Evolutionary conservation across 2,797 vertebrate species (phyloP).

Genomic region (Lycodopsis pacificus): DNA sequence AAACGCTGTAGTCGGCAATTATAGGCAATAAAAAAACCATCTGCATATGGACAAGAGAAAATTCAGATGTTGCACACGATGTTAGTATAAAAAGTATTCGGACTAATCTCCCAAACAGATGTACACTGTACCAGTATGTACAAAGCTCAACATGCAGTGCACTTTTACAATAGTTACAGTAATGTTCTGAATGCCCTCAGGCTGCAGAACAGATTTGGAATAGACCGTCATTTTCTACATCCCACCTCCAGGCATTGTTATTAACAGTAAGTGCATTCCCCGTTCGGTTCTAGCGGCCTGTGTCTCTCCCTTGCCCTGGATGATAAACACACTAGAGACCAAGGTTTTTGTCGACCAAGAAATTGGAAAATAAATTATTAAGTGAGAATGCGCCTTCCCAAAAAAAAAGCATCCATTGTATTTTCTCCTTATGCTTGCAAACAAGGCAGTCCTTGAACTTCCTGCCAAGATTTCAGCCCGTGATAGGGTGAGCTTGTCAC

Average conservation of each 20-base stretch:
- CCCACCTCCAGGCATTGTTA: conserved; percentile 58
- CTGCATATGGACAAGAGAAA: not conserved
- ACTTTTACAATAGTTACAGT: conserved; percentile 39
- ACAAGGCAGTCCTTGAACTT: conserved; percentile 30
- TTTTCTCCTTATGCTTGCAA: conserved; percentile 51
- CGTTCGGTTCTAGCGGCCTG: conserved; percentile 7
- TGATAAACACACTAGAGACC: conserved; percentile 62
- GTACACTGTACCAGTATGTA: conserved; percentile 3
- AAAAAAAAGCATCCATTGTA: conserved; percentile 44
- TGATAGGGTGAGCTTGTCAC: conserved; percentile 42
- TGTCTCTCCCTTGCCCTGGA: conserved; percentile 34
- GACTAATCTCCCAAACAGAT: conserved; percentile 36
- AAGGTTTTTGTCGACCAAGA: conserved; percentile 59
- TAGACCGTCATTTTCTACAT: conserved; percentile 45
- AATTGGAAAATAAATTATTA: conserved; percentile 73
- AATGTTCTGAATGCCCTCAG: conserved; percentile 41
- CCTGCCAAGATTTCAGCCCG: conserved; percentile 29
- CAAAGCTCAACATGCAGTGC: conserved; percentile 22
- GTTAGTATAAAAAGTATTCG: conserved; percentile 12
- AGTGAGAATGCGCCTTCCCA: conserved; percentile 37
- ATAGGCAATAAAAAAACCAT: conserved; percentile 15
- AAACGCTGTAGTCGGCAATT: conserved; percentile 9
- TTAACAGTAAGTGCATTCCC: conserved; percentile 56
- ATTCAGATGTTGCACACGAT: not conserved
- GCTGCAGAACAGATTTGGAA: conserved; percentile 54